Conservation (phyloP, 2,113 vertebrate species). For the Manacus vitellinus region DNA sequence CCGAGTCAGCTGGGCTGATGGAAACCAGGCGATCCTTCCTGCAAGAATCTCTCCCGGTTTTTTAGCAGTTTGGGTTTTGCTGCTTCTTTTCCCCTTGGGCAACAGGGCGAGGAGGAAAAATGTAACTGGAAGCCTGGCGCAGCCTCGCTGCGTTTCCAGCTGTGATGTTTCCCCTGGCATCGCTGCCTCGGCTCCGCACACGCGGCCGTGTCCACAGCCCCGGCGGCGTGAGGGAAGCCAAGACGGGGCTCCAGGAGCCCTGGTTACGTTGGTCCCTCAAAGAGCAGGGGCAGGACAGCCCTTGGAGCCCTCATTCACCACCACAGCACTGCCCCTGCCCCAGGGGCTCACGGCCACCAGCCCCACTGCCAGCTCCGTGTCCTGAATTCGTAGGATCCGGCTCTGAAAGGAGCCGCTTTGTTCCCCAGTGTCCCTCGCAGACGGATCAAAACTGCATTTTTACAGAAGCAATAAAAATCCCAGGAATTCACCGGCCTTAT, state of each 20-base stretch:
- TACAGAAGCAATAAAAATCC: conserved; percentile 67
- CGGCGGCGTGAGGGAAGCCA: not conserved
- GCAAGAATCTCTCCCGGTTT: not conserved
- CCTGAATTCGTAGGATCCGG: not conserved
- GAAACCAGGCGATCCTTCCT: not conserved
- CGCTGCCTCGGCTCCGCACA: not conserved
- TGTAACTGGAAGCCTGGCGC: not conserved
- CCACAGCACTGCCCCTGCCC: not conserved
- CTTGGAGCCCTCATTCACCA: not conserved
- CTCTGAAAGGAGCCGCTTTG: conserved; percentile 39
- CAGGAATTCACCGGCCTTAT: conserved; percentile 69
- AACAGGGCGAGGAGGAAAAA: conserved; percentile 19
- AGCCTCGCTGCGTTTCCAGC: not conserved
- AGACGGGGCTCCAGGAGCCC: not conserved
- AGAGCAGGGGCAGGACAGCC: not conserved
- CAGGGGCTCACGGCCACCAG: rapidly evolving
- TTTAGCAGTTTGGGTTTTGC: not conserved
- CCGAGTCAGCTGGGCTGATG: not conserved
- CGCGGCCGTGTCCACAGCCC: not conserved
- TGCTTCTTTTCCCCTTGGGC: not conserved
- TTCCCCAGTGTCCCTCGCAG: conserved; percentile 43
- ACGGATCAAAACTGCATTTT: conserved; percentile 56
- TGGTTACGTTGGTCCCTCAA: not conserved
- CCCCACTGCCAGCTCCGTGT: not conserved
- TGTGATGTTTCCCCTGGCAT: conserved; percentile 12